Evolutionary conservation across 2,797 vertebrate genomes (phyloP).

Genomic region (Phoxinus dragarum): DNA sequence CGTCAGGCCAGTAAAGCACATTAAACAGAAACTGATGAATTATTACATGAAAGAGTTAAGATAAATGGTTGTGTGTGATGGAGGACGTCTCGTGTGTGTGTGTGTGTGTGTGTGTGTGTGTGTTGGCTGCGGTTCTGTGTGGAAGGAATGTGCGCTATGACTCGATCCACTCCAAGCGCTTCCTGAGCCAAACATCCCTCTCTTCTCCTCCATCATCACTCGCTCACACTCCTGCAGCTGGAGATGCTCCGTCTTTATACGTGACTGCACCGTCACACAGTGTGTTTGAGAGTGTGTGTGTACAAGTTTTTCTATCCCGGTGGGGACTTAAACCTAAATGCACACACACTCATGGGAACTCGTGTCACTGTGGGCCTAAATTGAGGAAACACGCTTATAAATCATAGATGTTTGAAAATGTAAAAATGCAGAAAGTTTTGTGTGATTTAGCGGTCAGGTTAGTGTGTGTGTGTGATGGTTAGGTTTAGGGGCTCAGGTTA

Average conservation of each 20-base stretch:
- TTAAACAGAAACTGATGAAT: slow-evolving; percentile 4
- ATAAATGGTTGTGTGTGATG: slow-evolving; percentile 7
- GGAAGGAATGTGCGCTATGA: slow-evolving; percentile 75
- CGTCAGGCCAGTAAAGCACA: background rate
- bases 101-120: slow-evolving; percentile 50
- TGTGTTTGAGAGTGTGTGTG: background rate
- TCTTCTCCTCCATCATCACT: slow-evolving; percentile 34
- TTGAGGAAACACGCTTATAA: no score
- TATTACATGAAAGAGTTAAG: background rate
- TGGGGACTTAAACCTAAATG: no score
- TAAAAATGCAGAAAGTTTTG: no score
- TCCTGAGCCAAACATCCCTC: slow-evolving; percentile 68
- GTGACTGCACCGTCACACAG: background rate
- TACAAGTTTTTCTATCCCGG: no score
- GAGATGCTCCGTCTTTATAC: background rate
- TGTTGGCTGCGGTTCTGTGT: slow-evolving; percentile 63
- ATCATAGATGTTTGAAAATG: no score
- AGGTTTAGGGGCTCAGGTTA: no score
- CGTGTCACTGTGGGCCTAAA: no score
- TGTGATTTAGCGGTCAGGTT: no score
- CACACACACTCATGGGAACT: no score
- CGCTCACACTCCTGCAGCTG: slow-evolving; percentile 9
- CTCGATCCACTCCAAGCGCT: slow-evolving; percentile 43
- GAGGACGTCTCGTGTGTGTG: background rate
- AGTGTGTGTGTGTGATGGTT: no score